phyloP scores from a whole-genome alignment of 2,113 vertebrate genomes.

The Atherinomorus stipes region DNA sequence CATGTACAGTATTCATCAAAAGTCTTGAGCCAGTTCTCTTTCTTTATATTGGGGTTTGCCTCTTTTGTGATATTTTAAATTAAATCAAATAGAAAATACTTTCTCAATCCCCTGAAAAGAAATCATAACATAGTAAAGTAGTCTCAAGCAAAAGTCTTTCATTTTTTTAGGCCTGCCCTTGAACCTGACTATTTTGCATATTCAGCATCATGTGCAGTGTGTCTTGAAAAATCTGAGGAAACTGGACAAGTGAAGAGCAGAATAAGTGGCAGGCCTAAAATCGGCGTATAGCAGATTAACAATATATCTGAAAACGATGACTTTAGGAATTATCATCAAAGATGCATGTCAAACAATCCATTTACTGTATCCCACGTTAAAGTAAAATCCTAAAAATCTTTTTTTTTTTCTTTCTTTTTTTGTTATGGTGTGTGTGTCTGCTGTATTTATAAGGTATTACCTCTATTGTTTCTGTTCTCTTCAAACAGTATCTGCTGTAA shows the following conservation, averaged over 20 bases:
- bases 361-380: no score
- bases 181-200: no score
- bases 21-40: neutral
- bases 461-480: neutral
- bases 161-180: no score
- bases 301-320: neutral
- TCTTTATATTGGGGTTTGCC: neutral
- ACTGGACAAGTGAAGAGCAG: neutral
- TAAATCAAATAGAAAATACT: no score
- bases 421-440: neutral
- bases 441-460: neutral
- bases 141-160: neutral
- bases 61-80: neutral
- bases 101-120: no score
- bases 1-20: neutral
- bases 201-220: no score
- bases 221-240: no score
- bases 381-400: no score
- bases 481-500: neutral
- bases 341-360: no score
- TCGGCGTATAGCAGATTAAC: neutral
- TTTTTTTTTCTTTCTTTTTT: neutral
- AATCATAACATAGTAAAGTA: no score
- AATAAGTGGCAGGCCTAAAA: neutral
- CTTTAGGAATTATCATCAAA: neutral